Conservation (phyloP, 2,888 invertebrate genomes). For the Aromia moschata region DNA sequence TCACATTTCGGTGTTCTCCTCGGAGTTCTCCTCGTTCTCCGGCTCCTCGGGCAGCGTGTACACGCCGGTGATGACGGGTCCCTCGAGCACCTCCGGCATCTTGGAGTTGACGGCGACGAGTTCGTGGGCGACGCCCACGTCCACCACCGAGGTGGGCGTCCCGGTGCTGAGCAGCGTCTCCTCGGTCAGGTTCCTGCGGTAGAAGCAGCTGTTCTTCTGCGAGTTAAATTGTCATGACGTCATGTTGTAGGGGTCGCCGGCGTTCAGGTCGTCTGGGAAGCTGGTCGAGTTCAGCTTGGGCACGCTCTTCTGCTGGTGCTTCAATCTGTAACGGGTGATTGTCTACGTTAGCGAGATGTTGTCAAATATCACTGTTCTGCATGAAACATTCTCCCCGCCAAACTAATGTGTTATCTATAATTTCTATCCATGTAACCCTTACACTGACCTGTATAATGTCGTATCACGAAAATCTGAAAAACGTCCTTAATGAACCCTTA, state of each 20-base stretch:
- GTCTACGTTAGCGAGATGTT: background rate
- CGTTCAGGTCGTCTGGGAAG: constrained; percentile 72
- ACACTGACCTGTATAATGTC: too few species aligned
- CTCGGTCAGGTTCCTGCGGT: constrained; percentile 69
- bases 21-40: constrained; percentile 64
- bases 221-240: constrained; percentile 79
- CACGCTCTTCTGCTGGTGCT: constrained; percentile 69
- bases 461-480: too few species aligned
- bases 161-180: constrained; percentile 67
- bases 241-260: constrained; percentile 73
- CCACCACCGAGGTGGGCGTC: constrained; percentile 65
- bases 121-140: constrained; percentile 54
- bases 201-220: constrained; percentile 61
- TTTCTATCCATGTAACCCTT: too few species aligned
- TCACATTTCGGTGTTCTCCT: constrained; percentile 62
- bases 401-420: too few species aligned
- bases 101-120: constrained; percentile 53
- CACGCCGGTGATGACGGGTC: constrained; percentile 64
- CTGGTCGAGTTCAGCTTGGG: constrained; percentile 60
- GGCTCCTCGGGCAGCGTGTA: constrained; percentile 69
- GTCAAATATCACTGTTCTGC: background rate
- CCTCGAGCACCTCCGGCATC: constrained; percentile 61
- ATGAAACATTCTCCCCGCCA: too few species aligned
- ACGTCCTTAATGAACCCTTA: too few species aligned
- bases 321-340: constrained; percentile 53